Conservation (phyloP, 2,888 invertebrate genomes). For the Desoria tigrina region DNA sequence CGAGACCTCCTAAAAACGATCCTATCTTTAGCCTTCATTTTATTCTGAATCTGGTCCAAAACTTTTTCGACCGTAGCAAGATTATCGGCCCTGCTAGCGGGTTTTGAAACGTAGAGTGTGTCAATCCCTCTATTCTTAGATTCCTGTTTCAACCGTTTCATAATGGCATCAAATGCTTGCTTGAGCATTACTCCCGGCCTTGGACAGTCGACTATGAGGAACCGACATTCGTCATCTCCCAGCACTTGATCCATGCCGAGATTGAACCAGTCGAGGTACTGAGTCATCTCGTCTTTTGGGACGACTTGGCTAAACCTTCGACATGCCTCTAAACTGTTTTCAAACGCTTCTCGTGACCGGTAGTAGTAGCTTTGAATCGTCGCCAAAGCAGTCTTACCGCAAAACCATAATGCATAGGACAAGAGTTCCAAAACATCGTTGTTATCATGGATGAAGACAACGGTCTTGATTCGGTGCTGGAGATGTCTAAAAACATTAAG, state of each 20-base stretch:
- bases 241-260: slow-evolving; percentile 33
- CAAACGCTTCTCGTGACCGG: slow-evolving; percentile 10
- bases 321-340: slow-evolving; percentile 25
- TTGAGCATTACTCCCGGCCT: no score
- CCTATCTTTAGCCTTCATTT: slow-evolving; percentile 19
- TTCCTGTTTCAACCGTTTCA: no score
- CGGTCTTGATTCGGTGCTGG: slow-evolving; percentile 12
- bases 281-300: slow-evolving; percentile 15
- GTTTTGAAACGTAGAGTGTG: slow-evolving; percentile 24
- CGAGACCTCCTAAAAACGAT: slow-evolving; percentile 30
- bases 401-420: slow-evolving; percentile 38
- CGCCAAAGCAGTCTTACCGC: slow-evolving; percentile 32
- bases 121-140: no score
- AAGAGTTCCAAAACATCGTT: slow-evolving; percentile 30
- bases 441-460: slow-evolving; percentile 31
- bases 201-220: slow-evolving; percentile 37
- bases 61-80: slow-evolving; percentile 28
- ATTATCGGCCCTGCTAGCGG: slow-evolving; percentile 29
- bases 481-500: no score
- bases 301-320: slow-evolving; percentile 26
- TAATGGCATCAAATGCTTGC: no score
- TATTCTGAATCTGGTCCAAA: slow-evolving; percentile 34
- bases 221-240: slow-evolving; percentile 13
- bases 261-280: slow-evolving; percentile 23
- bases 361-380: slow-evolving; percentile 32